Evolutionary conservation across 92 coral and sea anemone genomes (phyloP), one percentile per base, ranked within the genome.

Genomic region (Pocillopora grandis): DNA sequence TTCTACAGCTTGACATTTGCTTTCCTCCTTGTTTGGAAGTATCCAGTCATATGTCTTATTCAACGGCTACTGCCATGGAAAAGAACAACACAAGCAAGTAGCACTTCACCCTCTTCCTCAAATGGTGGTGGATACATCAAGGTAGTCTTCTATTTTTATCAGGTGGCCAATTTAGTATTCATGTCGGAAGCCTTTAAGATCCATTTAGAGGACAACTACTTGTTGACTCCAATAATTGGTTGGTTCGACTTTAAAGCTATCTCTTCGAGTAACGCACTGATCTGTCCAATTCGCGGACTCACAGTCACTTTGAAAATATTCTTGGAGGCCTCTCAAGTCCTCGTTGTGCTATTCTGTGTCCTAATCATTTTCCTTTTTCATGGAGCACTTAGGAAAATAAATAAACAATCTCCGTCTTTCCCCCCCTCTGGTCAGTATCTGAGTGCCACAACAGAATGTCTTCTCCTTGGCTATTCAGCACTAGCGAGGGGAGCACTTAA

Each of bases 401-500:
- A 76, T 33, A 72, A 79, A 59, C 70, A 83, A 20, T 69, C 89
- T 37, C 95, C 98, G 60, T 18, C 65, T 10, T 9, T 59, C 12
- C 63, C 62, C 15, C 61, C 72, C 62, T 68, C 82, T 23, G 97
- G 86, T 57, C 97, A 92, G n/a, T 94, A 94, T 67, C 85, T 94
- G 6, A 93, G 78, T 62, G 98, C 95, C 21, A 82, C 79, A 71
- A 71, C 92, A 52, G 91, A 87, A 60, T 87, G 92, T 48, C 63
- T 94, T 87, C 90, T 94, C 83, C 93, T 92, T 81, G 93, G 98
- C n/a, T 94, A 92, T 85, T 75, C 92, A 21, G 83, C 82, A 13
- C 59, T 89, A 57, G 93, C 92, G 5, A 67, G 15, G 71, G 80
- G 87, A 35, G 77, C 92, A n/a, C 70, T 94, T 12, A 69, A 65